These are phyloP conservation scores for Corella eumyota DNA, from an alignment of 23 tunicate species.

Conservation along the genomic window DNA sequence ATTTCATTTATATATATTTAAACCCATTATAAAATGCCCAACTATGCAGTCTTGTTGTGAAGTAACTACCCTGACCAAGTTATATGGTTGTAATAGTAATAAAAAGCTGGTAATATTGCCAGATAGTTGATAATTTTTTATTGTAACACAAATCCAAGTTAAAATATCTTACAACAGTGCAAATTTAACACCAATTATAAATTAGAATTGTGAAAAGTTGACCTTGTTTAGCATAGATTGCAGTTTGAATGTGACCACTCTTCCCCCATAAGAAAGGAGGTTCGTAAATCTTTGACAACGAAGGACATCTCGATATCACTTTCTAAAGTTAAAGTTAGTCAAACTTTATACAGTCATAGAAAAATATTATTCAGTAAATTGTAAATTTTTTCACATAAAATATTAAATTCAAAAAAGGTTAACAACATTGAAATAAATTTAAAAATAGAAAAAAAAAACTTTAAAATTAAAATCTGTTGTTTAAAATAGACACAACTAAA, in stretches of 20 bases:
- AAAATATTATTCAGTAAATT: not conserved
- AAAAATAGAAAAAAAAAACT: not conserved
- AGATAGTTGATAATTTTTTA: too few relatives aligned
- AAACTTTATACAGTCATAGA: not conserved
- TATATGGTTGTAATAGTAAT: too few relatives aligned
- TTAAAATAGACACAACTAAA: not conserved
- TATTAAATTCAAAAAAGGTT: not conserved
- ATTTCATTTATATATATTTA: too few relatives aligned
- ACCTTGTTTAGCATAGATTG: conserved; percentile 72
- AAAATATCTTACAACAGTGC: too few relatives aligned
- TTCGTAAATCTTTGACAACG: conserved; percentile 28
- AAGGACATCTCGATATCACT: conserved; percentile 44
- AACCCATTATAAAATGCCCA: too few relatives aligned
- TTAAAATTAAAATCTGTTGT: not conserved
- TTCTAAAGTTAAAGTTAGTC: conserved; percentile 7
- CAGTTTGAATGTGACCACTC: conserved; percentile 78
- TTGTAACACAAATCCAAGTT: too few relatives aligned
- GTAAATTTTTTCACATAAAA: too few relatives aligned
- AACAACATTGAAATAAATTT: not conserved
- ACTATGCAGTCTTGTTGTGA: too few relatives aligned
- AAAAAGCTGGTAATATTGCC: too few relatives aligned
- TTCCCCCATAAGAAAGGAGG: conserved; percentile 79
- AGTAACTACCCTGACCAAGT: too few relatives aligned
- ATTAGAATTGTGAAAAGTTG: too few relatives aligned
- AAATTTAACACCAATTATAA: too few relatives aligned